Base-by-base conservation (phyloP, 2,113 vertebrate genomes). In the Melanostigma gelatinosum region DNA sequence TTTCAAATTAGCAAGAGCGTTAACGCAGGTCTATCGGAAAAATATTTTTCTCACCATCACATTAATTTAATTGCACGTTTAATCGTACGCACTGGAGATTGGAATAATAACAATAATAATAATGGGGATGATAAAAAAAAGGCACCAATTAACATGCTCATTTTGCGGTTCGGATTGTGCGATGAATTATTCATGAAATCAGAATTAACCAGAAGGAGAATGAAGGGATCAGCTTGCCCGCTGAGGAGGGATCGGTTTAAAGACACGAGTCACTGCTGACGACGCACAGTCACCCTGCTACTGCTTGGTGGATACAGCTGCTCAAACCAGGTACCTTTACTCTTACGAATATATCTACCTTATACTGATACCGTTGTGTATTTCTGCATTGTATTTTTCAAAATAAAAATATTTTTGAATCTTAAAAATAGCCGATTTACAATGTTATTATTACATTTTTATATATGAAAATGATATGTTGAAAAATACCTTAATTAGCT, bases 141-240 rank as follows among this genome's bases (percentile, higher is more conserved):
- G 62, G 82, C 62, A 60, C 61, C 79, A 87, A 90, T 92, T 90
- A 88, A 62, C 3, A 8, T 50, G 65, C 74, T 86, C 69, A 74
- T 82, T 77, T 34, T 85, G 77, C 65, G 76, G 67, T 54, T 83
- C 67, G 79, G 85, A 83, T 75, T 80, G 85, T 42, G 67, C 40
- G 50, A 91, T 93, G 65, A 90, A 93, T 92, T 80, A 92, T 92
- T 90, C 85, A 93, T 91, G 86, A 91, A 91, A 91, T 92, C 78
- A 89, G 75, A 77, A 73, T 36, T 70, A 89, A 86, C 57, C 44
- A 79, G 84, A 74, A 22, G n/a, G 54, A 62, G 83, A 70, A 69
- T 64, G 82, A 82, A 64, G 66, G 70, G 80, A 79, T 81, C 76
- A 73, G 84, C 66, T 65, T 73, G 77, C 52, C 68, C 87, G 80